Percentiles rank a stretch among this genome's conserved stretches.
phyloP scores from a whole-genome alignment of 2,113 vertebrate genomes.

The Hemicordylus capensis region DNA sequence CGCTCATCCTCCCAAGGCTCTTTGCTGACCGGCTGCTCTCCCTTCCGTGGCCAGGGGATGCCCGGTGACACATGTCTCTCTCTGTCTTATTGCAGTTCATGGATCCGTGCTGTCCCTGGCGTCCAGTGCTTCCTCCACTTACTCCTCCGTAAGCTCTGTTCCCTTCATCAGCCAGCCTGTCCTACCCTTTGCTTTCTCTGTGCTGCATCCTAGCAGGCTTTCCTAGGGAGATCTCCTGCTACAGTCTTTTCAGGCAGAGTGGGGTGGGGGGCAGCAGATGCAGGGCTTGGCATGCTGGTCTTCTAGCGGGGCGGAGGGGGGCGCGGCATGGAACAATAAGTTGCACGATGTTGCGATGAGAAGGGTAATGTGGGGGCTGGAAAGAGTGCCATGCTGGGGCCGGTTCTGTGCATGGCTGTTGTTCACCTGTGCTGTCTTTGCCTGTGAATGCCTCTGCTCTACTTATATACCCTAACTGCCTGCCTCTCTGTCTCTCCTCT shows the following conservation, averaged over 20 bases:
- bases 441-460: conserved; percentile 44
- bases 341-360: not conserved
- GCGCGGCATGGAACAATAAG: not conserved
- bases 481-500: conserved; percentile 74
- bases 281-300: not conserved
- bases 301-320: not conserved
- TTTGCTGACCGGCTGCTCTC: not conserved
- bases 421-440: not conserved
- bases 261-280: not conserved
- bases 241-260: not conserved
- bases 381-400: not conserved
- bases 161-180: not conserved
- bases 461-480: conserved; percentile 57
- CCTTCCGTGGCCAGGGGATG: not conserved
- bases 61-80: conserved; percentile 35
- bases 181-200: conserved; percentile 9
- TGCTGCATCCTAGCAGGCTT: not conserved
- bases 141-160: conserved; percentile 90
- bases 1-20: conserved; percentile 28
- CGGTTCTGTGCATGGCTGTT: conserved; percentile 58
- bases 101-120: conserved; percentile 94
- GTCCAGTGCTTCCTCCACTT: conserved; percentile 92
- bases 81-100: conserved; percentile 84
- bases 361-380: not conserved
- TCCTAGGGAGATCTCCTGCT: not conserved